Conservation (phyloP, 2,113 vertebrate genomes). For the Varanus salvator region DNA sequence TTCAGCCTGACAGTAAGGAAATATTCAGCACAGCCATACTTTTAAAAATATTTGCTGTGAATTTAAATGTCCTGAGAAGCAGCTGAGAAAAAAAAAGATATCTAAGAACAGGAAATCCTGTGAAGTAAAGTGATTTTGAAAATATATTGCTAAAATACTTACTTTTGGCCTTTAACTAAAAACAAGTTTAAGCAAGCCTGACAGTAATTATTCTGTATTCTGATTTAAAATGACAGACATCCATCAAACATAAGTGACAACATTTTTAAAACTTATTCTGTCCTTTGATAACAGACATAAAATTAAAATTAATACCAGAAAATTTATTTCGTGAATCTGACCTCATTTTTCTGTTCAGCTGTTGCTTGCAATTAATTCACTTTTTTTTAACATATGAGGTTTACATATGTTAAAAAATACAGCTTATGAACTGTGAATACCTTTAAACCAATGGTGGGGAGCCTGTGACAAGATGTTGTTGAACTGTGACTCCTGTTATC, state of each 20-base stretch:
- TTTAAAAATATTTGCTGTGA: neutral
- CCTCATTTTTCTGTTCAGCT: neutral
- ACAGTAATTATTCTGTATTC: slow-evolving; percentile 9
- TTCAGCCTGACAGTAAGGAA: neutral
- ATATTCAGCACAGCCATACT: neutral
- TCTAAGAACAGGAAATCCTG: slow-evolving; percentile 6
- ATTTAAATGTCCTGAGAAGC: slow-evolving; percentile 29
- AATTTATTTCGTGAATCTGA: slow-evolving; percentile 38
- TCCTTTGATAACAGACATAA: slow-evolving; percentile 45
- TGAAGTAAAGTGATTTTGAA: slow-evolving; percentile 7
- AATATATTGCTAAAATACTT: slow-evolving; percentile 37
- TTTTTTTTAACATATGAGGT: neutral
- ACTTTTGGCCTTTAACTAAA: slow-evolving; percentile 42
- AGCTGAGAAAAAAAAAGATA: slow-evolving; percentile 15
- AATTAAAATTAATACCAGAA: slow-evolving; percentile 33
- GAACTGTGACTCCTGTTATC: too few relatives aligned
- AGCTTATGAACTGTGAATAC: neutral
- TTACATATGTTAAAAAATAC: neutral
- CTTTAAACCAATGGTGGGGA: neutral
- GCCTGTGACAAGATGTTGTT: too few relatives aligned
- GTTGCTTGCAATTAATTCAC: slow-evolving; percentile 1
- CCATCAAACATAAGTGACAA: slow-evolving; percentile 39
- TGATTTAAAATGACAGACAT: slow-evolving; percentile 47
- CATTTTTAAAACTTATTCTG: slow-evolving; percentile 39
- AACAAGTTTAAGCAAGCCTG: slow-evolving; percentile 21